These are phyloP conservation scores for Lepus americanus DNA, from an alignment of 2,113 vertebrate species.

Conservation along the genomic window DNA sequence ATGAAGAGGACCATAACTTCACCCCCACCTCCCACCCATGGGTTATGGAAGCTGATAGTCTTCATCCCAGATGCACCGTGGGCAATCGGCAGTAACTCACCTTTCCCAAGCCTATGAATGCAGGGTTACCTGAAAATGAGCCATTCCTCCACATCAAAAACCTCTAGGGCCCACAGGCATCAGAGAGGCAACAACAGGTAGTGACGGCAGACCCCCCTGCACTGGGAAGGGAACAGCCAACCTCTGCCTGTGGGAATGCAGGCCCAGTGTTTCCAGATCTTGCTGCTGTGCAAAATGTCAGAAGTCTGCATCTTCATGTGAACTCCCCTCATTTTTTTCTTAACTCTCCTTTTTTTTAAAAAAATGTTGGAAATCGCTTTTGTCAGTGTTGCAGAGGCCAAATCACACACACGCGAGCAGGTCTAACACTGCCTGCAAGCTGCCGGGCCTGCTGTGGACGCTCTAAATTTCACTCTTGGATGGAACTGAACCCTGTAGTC, in stretches of 20 bases:
- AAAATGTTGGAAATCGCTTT: constrained; percentile 56
- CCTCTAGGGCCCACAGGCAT: background rate
- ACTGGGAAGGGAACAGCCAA: background rate
- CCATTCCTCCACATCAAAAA: constrained; percentile 35
- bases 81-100: background rate
- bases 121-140: background rate
- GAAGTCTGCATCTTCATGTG: constrained; percentile 46
- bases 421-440: constrained; percentile 5
- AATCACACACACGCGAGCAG: constrained; percentile 21
- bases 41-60: background rate
- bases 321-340: constrained; percentile 14
- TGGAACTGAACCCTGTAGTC: background rate
- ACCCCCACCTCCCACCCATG: background rate
- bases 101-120: constrained; percentile 34
- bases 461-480: constrained; percentile 25
- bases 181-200: background rate
- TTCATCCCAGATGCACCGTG: background rate
- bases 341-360: constrained; percentile 62
- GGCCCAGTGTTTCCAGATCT: background rate
- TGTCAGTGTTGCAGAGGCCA: constrained; percentile 58
- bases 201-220: background rate
- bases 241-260: background rate
- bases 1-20: background rate
- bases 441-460: background rate
- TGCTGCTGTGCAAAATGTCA: constrained; percentile 16